Percentiles rank a stretch among this genome's conserved stretches.
These are phyloP conservation scores for Danaus chrysippus DNA, from an alignment of 2,888 invertebrate genomes.

Conservation along the genomic window DNA sequence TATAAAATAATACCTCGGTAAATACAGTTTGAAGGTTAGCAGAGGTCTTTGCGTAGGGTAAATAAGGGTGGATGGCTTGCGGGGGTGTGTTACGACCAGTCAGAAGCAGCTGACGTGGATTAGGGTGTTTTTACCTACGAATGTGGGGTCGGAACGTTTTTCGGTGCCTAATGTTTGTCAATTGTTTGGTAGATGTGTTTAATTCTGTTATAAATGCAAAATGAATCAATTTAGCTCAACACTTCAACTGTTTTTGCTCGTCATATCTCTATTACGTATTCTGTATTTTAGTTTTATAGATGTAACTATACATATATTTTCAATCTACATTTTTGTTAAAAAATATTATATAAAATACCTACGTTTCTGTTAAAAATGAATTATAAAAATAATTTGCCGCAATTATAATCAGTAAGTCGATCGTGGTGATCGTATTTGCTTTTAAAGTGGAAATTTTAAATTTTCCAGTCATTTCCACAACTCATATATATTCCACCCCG, in stretches of 20 bases:
- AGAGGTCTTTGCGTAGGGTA: slow-evolving; percentile 56
- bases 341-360: too few species aligned
- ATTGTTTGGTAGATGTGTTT: slow-evolving; percentile 33
- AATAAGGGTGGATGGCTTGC: slow-evolving; percentile 46
- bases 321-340: too few species aligned
- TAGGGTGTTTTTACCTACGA: slow-evolving; percentile 73
- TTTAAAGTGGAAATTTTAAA: slow-evolving; percentile 15
- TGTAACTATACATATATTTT: too few species aligned
- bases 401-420: too few species aligned
- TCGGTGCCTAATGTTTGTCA: slow-evolving; percentile 39
- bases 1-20: slow-evolving; percentile 43
- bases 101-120: slow-evolving; percentile 76
- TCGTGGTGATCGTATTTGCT: background rate
- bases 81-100: slow-evolving; percentile 58
- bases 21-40: slow-evolving; percentile 36
- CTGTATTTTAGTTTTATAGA: background rate
- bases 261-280: background rate
- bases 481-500: slow-evolving; percentile 30
- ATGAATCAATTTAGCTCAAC: slow-evolving; percentile 22
- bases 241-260: slow-evolving; percentile 8
- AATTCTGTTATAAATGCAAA: slow-evolving; percentile 32
- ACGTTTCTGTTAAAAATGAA: too few species aligned
- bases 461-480: slow-evolving; percentile 16
- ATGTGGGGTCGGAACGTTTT: slow-evolving; percentile 47
- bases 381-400: too few species aligned